These are phyloP conservation scores for Apeira syringaria DNA, from an alignment of 2,888 invertebrate genomes.

Conservation along the genomic window DNA sequence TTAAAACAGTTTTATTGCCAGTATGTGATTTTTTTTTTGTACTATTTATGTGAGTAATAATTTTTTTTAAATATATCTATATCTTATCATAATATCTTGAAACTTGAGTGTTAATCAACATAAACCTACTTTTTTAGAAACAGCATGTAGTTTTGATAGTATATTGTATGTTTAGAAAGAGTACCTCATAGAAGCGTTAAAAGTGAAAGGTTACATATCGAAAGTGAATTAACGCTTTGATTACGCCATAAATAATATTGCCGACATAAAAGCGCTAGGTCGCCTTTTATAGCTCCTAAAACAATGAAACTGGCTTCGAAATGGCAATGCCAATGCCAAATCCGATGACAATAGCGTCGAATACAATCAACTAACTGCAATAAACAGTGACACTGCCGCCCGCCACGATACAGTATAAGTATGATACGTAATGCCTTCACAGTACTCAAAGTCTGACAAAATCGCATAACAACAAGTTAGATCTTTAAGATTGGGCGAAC, in stretches of 20 bases:
- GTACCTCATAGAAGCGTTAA: neutral
- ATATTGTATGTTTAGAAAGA: no score
- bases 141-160: no score
- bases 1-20: no score
- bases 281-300: constrained; percentile 40
- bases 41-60: no score
- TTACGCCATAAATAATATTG: constrained; percentile 28
- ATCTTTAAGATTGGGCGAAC: no score
- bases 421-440: neutral
- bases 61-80: no score
- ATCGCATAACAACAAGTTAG: no score
- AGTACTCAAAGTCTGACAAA: neutral
- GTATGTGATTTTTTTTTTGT: no score
- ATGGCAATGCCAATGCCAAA: constrained; percentile 49
- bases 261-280: constrained; percentile 43
- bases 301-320: constrained; percentile 37
- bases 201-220: constrained; percentile 32
- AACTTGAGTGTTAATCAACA: no score
- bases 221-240: constrained; percentile 24
- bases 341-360: constrained; percentile 46
- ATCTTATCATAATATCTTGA: no score
- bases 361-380: constrained; percentile 45
- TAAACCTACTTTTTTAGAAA: no score
- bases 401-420: constrained; percentile 21
- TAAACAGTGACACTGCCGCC: constrained; percentile 25